Evolutionary conservation across 1,140 invertebrate species (phyloP).

Genomic region (Cotesia vestalis): DNA sequence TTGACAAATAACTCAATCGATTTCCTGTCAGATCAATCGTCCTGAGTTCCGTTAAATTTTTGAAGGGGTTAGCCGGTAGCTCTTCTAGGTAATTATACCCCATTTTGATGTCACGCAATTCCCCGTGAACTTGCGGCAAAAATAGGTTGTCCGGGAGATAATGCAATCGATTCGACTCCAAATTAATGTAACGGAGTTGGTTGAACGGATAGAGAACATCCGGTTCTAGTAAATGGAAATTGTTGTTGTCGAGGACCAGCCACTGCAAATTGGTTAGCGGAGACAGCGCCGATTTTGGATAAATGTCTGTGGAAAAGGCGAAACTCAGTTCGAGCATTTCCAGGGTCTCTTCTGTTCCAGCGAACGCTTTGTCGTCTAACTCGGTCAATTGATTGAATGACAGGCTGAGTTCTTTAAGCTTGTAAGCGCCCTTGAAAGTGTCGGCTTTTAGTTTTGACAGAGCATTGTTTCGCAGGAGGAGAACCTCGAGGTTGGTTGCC

Average conservation of each 20-base stretch:
- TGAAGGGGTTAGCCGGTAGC: conserved; percentile 79
- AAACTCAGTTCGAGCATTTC: conserved; percentile 87
- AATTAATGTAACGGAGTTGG: conserved; percentile 82
- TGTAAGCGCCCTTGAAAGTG: conserved; percentile 74
- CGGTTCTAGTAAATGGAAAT: conserved; percentile 76
- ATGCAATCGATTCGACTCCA: conserved; percentile 84
- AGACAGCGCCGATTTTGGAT: conserved; percentile 77
- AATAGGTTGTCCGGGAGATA: conserved; percentile 73
- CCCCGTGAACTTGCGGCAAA: conserved; percentile 74
- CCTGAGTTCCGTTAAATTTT: conserved; percentile 66
- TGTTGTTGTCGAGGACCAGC: conserved; percentile 90
- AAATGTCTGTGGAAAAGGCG: conserved; percentile 80
- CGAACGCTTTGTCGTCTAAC: conserved; percentile 79
- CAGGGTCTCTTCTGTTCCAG: conserved; percentile 76
- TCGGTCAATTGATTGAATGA: conserved; percentile 87
- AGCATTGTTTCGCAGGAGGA: conserved; percentile 85
- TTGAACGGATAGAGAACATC: conserved; percentile 72
- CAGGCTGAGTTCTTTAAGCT: conserved; percentile 84
- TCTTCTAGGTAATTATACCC: conserved; percentile 78
- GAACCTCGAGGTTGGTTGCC: conserved; percentile 82
- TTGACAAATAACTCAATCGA: conserved; percentile 50
- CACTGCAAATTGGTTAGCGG: conserved; percentile 79
- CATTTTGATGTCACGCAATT: conserved; percentile 75
- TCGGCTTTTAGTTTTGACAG: conserved; percentile 78
- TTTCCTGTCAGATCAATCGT: conserved; percentile 61